These are phyloP conservation scores for Hypanus sabinus DNA, from an alignment of 2,113 vertebrate species.

Conservation along the genomic window DNA sequence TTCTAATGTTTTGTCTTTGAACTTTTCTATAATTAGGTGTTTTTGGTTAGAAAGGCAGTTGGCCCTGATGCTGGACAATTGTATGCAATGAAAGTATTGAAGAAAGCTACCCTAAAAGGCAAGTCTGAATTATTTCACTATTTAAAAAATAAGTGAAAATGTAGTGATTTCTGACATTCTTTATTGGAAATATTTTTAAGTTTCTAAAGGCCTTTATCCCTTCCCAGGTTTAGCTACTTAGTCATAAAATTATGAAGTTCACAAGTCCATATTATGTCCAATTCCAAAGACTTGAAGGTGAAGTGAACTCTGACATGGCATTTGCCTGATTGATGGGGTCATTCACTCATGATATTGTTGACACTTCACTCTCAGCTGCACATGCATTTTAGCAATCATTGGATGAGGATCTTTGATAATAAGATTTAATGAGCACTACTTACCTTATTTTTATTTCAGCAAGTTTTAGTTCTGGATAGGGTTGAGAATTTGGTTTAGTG, in stretches of 20 bases:
- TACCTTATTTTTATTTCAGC: neutral
- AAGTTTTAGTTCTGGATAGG: neutral
- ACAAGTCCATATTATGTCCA: neutral
- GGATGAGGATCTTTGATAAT: neutral
- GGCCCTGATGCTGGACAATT: slow-evolving; percentile 90
- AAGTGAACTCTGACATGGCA: slow-evolving; percentile 32
- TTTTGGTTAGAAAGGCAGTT: slow-evolving; percentile 84
- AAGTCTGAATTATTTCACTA: slow-evolving; percentile 39
- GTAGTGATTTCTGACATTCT: neutral
- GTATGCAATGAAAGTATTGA: slow-evolving; percentile 98
- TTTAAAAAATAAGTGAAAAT: neutral
- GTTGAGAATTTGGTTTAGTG: neutral
- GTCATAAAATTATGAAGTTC: neutral
- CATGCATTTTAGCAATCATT: neutral
- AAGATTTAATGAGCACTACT: neutral
- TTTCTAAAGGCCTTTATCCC: neutral
- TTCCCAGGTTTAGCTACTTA: neutral
- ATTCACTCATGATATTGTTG: neutral
- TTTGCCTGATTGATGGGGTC: neutral
- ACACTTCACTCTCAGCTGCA: neutral
- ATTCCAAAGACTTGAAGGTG: too few species aligned
- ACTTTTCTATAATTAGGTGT: slow-evolving; percentile 64
- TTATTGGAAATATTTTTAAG: neutral
- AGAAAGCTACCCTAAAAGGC: slow-evolving; percentile 98
- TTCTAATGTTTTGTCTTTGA: neutral